Evolutionary conservation across 2,113 vertebrate genomes (phyloP), one percentile per base, ranked within the genome.

Genomic region (Phoenicopterus ruber): DNA sequence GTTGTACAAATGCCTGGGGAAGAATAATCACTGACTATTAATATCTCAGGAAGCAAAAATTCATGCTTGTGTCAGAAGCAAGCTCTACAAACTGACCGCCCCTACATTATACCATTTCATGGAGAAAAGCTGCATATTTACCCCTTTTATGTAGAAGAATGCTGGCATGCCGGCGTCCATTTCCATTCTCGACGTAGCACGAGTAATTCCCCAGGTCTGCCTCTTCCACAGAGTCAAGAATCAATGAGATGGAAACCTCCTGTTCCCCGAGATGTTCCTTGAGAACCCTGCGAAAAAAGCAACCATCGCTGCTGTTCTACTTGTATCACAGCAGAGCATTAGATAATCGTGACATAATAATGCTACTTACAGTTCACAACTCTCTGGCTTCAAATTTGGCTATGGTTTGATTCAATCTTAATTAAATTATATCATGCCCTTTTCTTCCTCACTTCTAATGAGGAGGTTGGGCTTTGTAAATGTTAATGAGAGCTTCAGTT

Each of bases 131-230:
- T 76, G 78, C 28, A 80, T 73, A 94, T 96, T 99, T 98, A 99
- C 99, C 99, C 82, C 98, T 98, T 97, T 99, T 99, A 97, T 99
- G 99, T 78, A 99, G 98, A 95, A 99, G 99, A 96, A 99, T 97
- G 66, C 98, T 99, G 94, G 99, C 99, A 28, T 99, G 99, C 29
- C 99, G 98, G 74, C 99, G 99, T 58, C 99, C 99, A 17, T 99
- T 99, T 81, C 99, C 99, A 82, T 99, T 99, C 97, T 99, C 99
- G 8, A 99, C 99, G 11, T 99, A 99, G 95, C 99, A 99, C 5
- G 99, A 99, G 92, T 99, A 99, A 98, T 99, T 99, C 69, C 99
- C 99, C 90, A 99, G 98, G 97, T 99, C 99, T 87, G 98, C 98
- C 95, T 99, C 99, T 97, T 99, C 99, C 31, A 99, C 98, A 40